These are phyloP conservation scores for Gorsachius goisagi DNA, from an alignment of 2,113 vertebrate genomes.

Conservation along the genomic window DNA sequence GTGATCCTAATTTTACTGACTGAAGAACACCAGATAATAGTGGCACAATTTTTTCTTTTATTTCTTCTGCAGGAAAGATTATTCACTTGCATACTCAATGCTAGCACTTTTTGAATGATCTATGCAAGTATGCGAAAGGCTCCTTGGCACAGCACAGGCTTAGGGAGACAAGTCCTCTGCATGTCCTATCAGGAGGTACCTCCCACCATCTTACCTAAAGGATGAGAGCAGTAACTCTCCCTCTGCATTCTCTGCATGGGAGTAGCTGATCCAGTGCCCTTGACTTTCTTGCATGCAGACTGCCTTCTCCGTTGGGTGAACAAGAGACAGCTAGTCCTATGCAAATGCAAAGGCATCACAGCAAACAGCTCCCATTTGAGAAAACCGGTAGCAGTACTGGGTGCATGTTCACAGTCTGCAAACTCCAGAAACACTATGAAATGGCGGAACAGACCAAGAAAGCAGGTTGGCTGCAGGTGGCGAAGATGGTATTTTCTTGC, in stretches of 20 bases:
- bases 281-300: neutral
- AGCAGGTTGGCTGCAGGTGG: neutral
- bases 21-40: neutral
- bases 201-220: neutral
- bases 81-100: neutral
- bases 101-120: neutral
- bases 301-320: neutral
- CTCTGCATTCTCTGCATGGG: neutral
- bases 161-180: neutral
- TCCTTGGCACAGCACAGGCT: neutral
- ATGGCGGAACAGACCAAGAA: neutral
- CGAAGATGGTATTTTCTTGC: neutral
- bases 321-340: neutral
- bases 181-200: neutral
- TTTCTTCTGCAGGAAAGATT: neutral
- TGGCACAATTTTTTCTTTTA: no score
- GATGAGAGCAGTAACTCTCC: neutral
- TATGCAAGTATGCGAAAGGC: neutral
- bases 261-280: neutral
- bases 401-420: neutral
- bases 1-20: neutral
- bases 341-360: fast-evolving
- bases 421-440: neutral
- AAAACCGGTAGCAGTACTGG: neutral
- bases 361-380: fast-evolving